A percentile compares a stretch with the other conserved stretches of the same genome.
Conservation (phyloP, 2,797 vertebrate species). For the Brachyrhaphis roseni region DNA sequence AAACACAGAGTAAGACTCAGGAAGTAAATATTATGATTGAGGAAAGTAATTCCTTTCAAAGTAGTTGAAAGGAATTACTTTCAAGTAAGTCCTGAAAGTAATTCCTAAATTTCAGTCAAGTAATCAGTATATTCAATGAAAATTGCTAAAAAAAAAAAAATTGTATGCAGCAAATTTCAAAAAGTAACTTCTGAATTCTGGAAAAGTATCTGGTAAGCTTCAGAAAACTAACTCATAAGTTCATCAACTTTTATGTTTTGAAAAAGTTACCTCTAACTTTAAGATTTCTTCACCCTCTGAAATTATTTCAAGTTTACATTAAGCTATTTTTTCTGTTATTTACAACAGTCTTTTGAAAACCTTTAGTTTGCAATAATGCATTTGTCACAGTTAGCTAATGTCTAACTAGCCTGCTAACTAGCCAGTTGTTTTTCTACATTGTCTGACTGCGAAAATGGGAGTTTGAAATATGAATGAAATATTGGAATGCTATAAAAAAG, state of each 20-base stretch:
- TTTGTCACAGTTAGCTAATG: neutral
- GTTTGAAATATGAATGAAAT: neutral
- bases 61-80: too few species aligned
- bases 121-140: neutral
- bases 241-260: neutral
- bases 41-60: too few species aligned
- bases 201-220: neutral
- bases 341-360: neutral
- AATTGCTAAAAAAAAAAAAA: too few species aligned
- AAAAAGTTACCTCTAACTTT: neutral
- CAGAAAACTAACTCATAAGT: neutral
- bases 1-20: neutral
- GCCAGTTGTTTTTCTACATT: neutral
- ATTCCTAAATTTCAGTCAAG: neutral
- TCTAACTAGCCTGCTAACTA: neutral
- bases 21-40: neutral
- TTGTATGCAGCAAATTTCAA: neutral
- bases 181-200: neutral
- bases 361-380: neutral
- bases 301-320: neutral
- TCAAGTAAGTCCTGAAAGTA: neutral
- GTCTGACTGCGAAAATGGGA: neutral
- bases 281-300: too few species aligned
- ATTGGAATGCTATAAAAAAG: neutral
- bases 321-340: neutral